Evolutionary conservation across 2,888 invertebrate species (phyloP), one percentile per base, ranked within the genome.

Genomic region (Mesoligia furuncula): DNA sequence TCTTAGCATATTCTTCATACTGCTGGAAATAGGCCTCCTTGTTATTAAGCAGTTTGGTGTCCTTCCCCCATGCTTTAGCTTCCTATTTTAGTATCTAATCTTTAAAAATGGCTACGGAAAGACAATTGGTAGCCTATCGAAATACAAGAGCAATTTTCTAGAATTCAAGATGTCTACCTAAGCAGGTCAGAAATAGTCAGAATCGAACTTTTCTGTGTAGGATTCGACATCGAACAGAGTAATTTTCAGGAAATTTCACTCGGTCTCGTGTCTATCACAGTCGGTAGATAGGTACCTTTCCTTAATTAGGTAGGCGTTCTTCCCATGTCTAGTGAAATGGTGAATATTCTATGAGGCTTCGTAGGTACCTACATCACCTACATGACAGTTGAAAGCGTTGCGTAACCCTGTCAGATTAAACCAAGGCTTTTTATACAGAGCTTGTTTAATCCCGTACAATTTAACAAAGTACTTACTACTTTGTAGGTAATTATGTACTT

Each of bases 321-420:
- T 62, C 69, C 65, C 36, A 36, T 69, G 42, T 66, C 72, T 85
- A 75, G 68, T 31, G 51, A 27, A 62, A 57, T 13, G n/a, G 65
- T 85, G 42, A 82, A 82, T 85, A 83, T 85, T 77, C 61, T 66
- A 85, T 85, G 72, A 82, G 45, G 15, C 15, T 57, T 66, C 83
- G 71, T 57, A 84, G 66, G 27, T 36, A 36, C 36, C 36, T 81
- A 66, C 77, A 69, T 69, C 6, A 36, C 36, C 36, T 81, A 66
- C 77, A 69, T 69, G 77, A 82, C 72, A 70, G 62, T 17, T 59
- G 20, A 76, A 57, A 48, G 61, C 11, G 73, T 86, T 84, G 70
- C 67, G 73, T 79, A 81, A 87, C 67, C 24, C 61, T 74, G 64
- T 39, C 66, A 54, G 66, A 69, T 68, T 73, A 64, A 71, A 75